Percentiles rank a stretch among this genome's conserved stretches.
Evolutionary conservation across 2,888 invertebrate genomes (phyloP).

Genomic region (Pemphredon lugubris): DNA sequence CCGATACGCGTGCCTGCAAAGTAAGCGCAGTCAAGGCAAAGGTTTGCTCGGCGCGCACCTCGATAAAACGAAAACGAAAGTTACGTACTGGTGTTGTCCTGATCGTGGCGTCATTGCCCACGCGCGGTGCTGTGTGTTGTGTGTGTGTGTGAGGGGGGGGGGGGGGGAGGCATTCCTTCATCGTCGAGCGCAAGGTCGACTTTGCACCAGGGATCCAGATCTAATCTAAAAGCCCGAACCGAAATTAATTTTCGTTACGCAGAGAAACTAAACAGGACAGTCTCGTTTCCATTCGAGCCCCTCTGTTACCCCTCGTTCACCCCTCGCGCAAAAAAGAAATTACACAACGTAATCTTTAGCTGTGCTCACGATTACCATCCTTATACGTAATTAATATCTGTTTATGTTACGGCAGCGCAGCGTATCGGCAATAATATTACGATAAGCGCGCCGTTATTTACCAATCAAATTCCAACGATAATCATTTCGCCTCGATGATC

Average conservation of each 20-base stretch:
- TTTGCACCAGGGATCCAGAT: not conserved
- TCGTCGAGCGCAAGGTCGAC: conserved; percentile 55
- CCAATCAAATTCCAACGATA: conserved; percentile 17
- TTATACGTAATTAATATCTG: conserved; percentile 21
- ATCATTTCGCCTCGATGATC: not conserved
- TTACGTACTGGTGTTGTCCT: conserved; percentile 1
- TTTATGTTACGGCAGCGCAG: conserved; percentile 24
- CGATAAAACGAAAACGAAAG: conserved; percentile 44
- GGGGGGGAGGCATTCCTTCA: too few relatives aligned
- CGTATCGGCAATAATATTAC: conserved; percentile 29
- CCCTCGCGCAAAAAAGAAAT: not conserved
- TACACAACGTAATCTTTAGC: not conserved
- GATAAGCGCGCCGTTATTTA: conserved; percentile 22
- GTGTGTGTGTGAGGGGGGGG: too few relatives aligned
- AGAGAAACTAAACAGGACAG: not conserved
- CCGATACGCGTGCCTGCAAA: conserved; percentile 32
- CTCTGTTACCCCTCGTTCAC: too few relatives aligned
- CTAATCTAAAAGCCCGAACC: too few relatives aligned
- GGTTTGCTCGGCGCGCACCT: not conserved
- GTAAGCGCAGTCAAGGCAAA: conserved; percentile 36
- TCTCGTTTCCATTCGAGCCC: too few relatives aligned
- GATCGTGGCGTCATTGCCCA: conserved; percentile 39
- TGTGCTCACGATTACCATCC: not conserved
- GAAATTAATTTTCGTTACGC: too few relatives aligned
- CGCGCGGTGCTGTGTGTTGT: too few relatives aligned